A percentile compares a stretch with the other conserved stretches of the same genome.
Conservation (phyloP, 2,888 invertebrate genomes). For the Pediacus dermestoides region DNA sequence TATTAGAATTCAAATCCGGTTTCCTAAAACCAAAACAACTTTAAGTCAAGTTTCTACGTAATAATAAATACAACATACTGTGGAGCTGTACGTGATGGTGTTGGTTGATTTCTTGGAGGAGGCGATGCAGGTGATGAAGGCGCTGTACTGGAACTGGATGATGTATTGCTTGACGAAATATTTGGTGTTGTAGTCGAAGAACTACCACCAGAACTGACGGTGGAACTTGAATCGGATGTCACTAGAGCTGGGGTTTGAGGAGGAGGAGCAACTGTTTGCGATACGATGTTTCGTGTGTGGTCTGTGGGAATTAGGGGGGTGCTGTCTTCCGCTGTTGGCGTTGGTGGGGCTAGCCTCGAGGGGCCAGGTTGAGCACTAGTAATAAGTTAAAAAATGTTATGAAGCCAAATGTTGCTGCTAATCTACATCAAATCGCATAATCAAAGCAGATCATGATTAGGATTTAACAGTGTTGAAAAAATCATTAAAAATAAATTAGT, state of each 20-base stretch:
- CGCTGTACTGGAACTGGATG: conserved; percentile 65
- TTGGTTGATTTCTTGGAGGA: conserved; percentile 43
- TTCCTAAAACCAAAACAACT: conserved; percentile 26
- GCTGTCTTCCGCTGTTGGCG: conserved; percentile 64
- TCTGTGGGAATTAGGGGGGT: conserved; percentile 60
- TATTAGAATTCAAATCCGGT: conserved; percentile 31
- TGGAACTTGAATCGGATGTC: conserved; percentile 66
- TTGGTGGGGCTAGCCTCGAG: conserved; percentile 67
- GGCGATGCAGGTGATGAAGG: conserved; percentile 71
- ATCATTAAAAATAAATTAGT: too few species aligned
- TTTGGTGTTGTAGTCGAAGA: conserved; percentile 67
- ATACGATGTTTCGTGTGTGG: conserved; percentile 50
- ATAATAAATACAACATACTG: conserved; percentile 22
- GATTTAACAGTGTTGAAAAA: too few species aligned
- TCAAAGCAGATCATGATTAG: conserved; percentile 3
- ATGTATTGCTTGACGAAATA: conserved; percentile 60
- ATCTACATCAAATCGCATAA: too few species aligned
- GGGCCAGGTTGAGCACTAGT: conserved; percentile 61
- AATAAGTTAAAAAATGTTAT: conserved; percentile 19
- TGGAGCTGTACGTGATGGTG: conserved; percentile 28
- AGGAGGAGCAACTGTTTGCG: conserved; percentile 13
- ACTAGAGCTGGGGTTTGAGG: conserved; percentile 43
- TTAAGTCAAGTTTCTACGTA: not conserved
- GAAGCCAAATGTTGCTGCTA: too few species aligned
- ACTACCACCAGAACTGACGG: conserved; percentile 67